A percentile compares a stretch with the other conserved stretches of the same genome.
These are phyloP conservation scores for Drosophila anomalata DNA, from an alignment of 2,888 invertebrate species.

Conservation along the genomic window DNA sequence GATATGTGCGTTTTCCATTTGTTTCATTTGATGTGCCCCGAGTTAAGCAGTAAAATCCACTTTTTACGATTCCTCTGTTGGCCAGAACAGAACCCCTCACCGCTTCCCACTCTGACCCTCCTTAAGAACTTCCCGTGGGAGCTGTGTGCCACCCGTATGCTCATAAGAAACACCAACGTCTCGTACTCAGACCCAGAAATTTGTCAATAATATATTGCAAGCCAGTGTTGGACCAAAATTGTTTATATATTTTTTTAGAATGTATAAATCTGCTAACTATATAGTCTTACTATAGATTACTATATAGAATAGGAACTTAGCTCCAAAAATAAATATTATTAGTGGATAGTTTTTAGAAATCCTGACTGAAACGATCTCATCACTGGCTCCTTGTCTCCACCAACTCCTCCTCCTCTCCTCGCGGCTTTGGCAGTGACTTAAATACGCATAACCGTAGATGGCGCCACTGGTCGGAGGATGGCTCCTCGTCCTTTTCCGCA, in stretches of 20 bases:
- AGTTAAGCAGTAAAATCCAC: constrained; percentile 77
- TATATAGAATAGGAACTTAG: not conserved
- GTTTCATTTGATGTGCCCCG: constrained; percentile 67
- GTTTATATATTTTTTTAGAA: not conserved
- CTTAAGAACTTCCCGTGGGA: constrained; percentile 6
- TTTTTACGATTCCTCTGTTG: constrained; percentile 59
- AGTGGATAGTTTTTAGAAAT: not conserved
- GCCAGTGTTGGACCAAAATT: constrained; percentile 37
- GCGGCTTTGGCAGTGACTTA: constrained; percentile 71
- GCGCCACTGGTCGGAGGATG: constrained; percentile 55
- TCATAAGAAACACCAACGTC: constrained; percentile 27
- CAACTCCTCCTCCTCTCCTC: not conserved
- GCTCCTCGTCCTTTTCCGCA: constrained; percentile 22
- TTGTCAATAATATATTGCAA: constrained; percentile 62
- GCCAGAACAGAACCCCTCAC: constrained; percentile 8
- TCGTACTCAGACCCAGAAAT: constrained; percentile 42
- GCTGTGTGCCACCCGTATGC: constrained; percentile 54
- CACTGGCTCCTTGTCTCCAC: constrained; percentile 33
- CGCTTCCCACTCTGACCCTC: constrained; percentile 2
- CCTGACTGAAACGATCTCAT: constrained; percentile 30
- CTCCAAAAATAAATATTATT: not conserved
- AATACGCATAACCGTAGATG: constrained; percentile 72
- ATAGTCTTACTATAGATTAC: too few species aligned
- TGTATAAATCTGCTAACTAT: not conserved
- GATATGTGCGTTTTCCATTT: constrained; percentile 60